phyloP scores from a whole-genome alignment of 2,113 vertebrate genomes.

The Hippolais icterina region DNA sequence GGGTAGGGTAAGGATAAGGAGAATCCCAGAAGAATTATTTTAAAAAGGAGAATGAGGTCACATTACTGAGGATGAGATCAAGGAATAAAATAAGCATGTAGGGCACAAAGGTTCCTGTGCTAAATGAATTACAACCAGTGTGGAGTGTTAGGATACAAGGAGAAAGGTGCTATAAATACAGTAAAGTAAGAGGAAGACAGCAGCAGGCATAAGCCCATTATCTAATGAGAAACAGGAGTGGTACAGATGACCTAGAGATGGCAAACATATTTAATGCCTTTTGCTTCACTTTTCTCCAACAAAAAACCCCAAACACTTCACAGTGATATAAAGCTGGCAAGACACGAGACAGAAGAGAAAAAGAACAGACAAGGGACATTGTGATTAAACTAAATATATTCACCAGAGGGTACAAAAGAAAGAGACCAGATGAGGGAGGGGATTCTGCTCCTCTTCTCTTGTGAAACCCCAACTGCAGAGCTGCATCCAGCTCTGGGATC shows the following conservation, averaged over 20 bases:
- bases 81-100: slow-evolving; percentile 65
- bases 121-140: slow-evolving; percentile 61
- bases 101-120: slow-evolving; percentile 53
- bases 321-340: background rate
- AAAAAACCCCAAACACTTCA: accelerated
- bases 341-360: background rate
- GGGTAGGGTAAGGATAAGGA: background rate
- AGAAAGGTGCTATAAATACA: slow-evolving; percentile 69
- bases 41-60: slow-evolving; percentile 59
- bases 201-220: slow-evolving; percentile 45
- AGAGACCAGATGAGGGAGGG: background rate
- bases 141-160: slow-evolving; percentile 54
- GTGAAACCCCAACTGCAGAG: background rate
- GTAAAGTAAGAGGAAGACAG: slow-evolving; percentile 50
- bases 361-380: background rate
- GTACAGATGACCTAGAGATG: slow-evolving; percentile 35
- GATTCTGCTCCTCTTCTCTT: background rate
- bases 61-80: slow-evolving; percentile 64
- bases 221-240: slow-evolving; percentile 55
- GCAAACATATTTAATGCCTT: background rate
- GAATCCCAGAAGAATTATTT: slow-evolving; percentile 26
- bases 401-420: background rate
- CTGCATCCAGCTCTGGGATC: background rate
- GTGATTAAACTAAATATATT: background rate
- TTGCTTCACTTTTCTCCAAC: background rate